Percentiles rank a stretch among this genome's conserved stretches.
Evolutionary conservation across 2,113 vertebrate genomes (phyloP).

Genomic region (Xenopus borealis): DNA sequence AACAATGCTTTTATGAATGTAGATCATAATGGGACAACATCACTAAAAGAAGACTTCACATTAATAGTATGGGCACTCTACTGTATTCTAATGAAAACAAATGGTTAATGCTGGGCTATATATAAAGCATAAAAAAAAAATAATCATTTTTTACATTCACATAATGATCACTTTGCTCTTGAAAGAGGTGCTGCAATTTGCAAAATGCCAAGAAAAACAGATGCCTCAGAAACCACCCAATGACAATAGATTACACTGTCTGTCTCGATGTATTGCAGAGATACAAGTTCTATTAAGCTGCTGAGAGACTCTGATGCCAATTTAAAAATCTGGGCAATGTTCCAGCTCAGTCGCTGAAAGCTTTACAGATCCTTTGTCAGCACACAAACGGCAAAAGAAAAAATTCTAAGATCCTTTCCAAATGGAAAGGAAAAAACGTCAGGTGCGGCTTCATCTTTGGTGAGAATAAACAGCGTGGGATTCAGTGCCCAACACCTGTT

Average conservation of each 20-base stretch:
- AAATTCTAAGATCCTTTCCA: conserved; percentile 25
- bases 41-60: too few relatives aligned
- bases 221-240: conserved; percentile 31
- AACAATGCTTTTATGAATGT: too few relatives aligned
- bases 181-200: conserved; percentile 27
- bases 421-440: conserved; percentile 1
- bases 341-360: conserved; percentile 39
- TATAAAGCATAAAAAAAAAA: too few relatives aligned
- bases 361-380: conserved; percentile 38
- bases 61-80: too few relatives aligned
- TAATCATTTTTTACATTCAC: conserved; percentile 1
- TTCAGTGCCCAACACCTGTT: conserved; percentile 18
- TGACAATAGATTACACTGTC: conserved; percentile 41
- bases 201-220: conserved; percentile 34
- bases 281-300: conserved; percentile 39
- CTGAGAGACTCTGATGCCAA: conserved; percentile 39
- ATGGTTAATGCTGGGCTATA: too few relatives aligned
- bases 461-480: not conserved
- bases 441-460: not conserved
- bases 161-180: conserved; percentile 26
- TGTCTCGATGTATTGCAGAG: conserved; percentile 34
- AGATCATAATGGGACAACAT: too few relatives aligned
- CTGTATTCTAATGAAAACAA: too few relatives aligned
- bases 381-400: conserved; percentile 15
- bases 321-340: conserved; percentile 40